Percentiles rank a stretch among this genome's conserved stretches.
Conservation (phyloP, 35 echinoderm and acorn worm species). For the Hemicentrotus pulcherrimus region DNA sequence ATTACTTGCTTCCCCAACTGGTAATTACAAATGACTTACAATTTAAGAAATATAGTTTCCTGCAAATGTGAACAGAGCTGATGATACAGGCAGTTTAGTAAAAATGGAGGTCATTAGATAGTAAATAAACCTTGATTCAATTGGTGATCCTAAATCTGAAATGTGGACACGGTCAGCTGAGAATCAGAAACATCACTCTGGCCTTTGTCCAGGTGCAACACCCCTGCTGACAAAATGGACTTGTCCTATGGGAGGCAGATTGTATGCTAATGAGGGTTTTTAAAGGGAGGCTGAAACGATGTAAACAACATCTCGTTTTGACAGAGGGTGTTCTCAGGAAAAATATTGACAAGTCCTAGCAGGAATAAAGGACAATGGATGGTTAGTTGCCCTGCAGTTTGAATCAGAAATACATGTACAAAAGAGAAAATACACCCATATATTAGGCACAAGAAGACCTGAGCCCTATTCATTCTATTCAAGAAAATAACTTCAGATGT, state of each 20-base stretch:
- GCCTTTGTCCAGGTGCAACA: neutral
- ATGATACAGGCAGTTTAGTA: neutral
- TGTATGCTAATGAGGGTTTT: conserved; percentile 65
- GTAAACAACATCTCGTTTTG: neutral
- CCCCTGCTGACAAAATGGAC: conserved; percentile 54
- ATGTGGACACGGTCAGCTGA: neutral
- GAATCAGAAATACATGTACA: neutral
- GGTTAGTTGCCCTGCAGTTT: neutral
- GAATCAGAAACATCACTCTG: neutral
- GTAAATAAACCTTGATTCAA: neutral
- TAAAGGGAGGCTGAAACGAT: neutral
- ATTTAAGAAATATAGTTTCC: neutral
- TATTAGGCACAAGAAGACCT: neutral
- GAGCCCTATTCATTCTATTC: neutral
- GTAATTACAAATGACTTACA: no score
- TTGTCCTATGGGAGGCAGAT: conserved; percentile 30
- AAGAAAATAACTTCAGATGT: neutral
- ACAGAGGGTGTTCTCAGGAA: neutral
- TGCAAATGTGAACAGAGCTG: neutral
- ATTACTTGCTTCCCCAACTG: no score
- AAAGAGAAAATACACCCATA: neutral
- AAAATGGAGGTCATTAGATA: neutral
- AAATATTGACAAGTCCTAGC: conserved; percentile 8
- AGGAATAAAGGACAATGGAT: neutral
- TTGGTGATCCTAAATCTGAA: neutral